phyloP scores from a whole-genome alignment of 64 coral and sea anemone genomes.

The Trachythela sp. region DNA sequence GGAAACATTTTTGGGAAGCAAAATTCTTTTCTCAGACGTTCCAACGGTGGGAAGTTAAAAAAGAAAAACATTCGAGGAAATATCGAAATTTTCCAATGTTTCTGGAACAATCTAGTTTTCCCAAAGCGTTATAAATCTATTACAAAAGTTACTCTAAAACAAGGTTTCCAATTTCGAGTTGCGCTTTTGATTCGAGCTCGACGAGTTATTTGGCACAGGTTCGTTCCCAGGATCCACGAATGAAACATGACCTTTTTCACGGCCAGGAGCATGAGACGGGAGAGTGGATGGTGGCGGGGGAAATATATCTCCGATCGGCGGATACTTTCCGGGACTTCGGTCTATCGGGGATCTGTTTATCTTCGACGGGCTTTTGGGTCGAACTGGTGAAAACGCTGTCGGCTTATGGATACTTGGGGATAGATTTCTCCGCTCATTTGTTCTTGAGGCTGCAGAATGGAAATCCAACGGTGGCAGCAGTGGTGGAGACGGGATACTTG shows the following conservation, averaged over 20 bases:
- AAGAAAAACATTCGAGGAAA: too few species aligned
- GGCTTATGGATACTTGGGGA: not conserved
- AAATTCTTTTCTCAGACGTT: too few species aligned
- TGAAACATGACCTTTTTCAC: not conserved
- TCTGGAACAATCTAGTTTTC: too few species aligned
- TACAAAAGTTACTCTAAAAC: too few species aligned
- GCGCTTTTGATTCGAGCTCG: not conserved
- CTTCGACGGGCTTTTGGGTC: not conserved
- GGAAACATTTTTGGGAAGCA: too few species aligned
- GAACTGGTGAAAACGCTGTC: not conserved
- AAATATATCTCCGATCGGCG: not conserved
- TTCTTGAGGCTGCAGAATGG: too few species aligned
- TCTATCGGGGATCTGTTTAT: not conserved
- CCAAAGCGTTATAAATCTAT: too few species aligned
- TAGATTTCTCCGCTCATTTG: not conserved
- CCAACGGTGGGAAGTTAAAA: too few species aligned
- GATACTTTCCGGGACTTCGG: not conserved
- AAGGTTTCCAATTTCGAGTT: not conserved
- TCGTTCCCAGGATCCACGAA: not conserved
- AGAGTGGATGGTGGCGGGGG: not conserved
- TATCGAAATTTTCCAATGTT: too few species aligned
- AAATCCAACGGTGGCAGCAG: too few species aligned
- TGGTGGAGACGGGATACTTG: too few species aligned
- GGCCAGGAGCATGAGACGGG: not conserved
- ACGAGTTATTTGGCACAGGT: not conserved